Evolutionary conservation across 2,888 invertebrate species (phyloP).

Genomic region (Ecliptopera silaceata): DNA sequence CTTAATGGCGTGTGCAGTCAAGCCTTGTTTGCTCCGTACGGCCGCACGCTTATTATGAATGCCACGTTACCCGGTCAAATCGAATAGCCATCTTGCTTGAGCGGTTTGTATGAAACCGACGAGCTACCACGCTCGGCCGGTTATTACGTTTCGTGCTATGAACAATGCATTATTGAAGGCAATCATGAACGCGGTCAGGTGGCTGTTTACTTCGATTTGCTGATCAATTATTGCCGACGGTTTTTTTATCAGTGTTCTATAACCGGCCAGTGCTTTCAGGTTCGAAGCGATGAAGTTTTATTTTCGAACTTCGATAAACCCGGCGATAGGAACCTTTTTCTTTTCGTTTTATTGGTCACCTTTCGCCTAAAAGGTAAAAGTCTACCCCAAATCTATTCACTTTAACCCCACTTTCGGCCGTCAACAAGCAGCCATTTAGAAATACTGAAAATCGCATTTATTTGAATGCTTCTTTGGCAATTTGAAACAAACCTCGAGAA

Average conservation of each 20-base stretch:
- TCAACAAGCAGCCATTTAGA: slow-evolving; percentile 5
- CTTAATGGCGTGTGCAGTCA: slow-evolving; percentile 70
- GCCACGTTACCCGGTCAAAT: slow-evolving; percentile 45
- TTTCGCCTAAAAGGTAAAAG: background rate
- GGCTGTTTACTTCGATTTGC: slow-evolving; percentile 68
- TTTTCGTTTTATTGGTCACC: slow-evolving; percentile 2
- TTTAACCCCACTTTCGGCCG: slow-evolving; percentile 3
- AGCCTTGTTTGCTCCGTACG: slow-evolving; percentile 63
- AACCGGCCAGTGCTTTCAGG: slow-evolving; percentile 6
- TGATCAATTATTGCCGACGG: slow-evolving; percentile 68
- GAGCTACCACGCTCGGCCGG: slow-evolving; percentile 39
- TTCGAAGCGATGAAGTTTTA: slow-evolving; percentile 1
- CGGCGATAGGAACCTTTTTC: background rate
- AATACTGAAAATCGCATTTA: slow-evolving; percentile 12
- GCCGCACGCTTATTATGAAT: slow-evolving; percentile 57
- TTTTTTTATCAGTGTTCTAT: slow-evolving; percentile 33
- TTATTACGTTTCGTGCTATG: slow-evolving; percentile 61
- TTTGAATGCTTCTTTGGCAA: slow-evolving; percentile 18
- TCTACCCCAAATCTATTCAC: slow-evolving; percentile 11
- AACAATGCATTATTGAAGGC: slow-evolving; percentile 73
- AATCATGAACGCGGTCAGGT: slow-evolving; percentile 68
- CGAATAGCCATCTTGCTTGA: slow-evolving; percentile 35
- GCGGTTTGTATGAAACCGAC: slow-evolving; percentile 29
- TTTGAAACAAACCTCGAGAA: slow-evolving; percentile 20
- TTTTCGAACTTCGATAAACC: slow-evolving; percentile 6